Base-by-base conservation (phyloP, 2,888 invertebrate species). In the Coelopa pilipes region DNA sequence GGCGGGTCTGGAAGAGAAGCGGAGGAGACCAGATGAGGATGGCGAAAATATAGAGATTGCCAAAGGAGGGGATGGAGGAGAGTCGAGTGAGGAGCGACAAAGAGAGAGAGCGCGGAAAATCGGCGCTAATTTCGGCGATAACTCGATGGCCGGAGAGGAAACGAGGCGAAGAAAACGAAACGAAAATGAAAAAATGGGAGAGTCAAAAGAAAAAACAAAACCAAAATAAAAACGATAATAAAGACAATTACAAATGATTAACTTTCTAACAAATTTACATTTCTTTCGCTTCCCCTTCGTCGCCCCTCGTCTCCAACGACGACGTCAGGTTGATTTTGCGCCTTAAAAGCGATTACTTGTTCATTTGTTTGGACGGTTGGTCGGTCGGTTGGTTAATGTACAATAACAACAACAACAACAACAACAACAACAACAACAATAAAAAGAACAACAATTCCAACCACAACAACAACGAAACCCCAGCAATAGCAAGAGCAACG, bases 241-340 rank as follows among this genome's bases (percentile, higher is more conserved):
- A 34, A 34, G 34, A 34, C 34, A 34, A 34, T 34, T 34, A 34
- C 34, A 34, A 34, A 34, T 4, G 34, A 19, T 12, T 55, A 68
- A 68, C 68, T 68, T 68, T 68, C 68, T 24, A 68, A 55, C 53
- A 53, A 68, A 68, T 68, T 53, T 53, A 24, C 34, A 68, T 55
- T 55, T 34, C 47, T 49, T 21, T 66, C 17, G 12, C 5, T 66
- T 68, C 17, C 24, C 17, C 50, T 49, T 19, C 15, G 12, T 68
- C 21, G 3, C 21, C 53, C 4, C 21, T 53, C 21, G n/a, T 12
- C 17, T 19, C 13, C 34, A 11, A 15, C 17, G 47, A 24, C 34
- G 50, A 79, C 76, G 79, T 76, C 81, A 82, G 82, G 82, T 82
- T 80, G 82, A 82, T 78, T 82, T 81, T 71, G 76, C 72, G 76